A percentile compares a stretch with the other conserved stretches of the same genome.
phyloP scores from a whole-genome alignment of 2,113 vertebrate genomes.

The Mustelus asterias region DNA sequence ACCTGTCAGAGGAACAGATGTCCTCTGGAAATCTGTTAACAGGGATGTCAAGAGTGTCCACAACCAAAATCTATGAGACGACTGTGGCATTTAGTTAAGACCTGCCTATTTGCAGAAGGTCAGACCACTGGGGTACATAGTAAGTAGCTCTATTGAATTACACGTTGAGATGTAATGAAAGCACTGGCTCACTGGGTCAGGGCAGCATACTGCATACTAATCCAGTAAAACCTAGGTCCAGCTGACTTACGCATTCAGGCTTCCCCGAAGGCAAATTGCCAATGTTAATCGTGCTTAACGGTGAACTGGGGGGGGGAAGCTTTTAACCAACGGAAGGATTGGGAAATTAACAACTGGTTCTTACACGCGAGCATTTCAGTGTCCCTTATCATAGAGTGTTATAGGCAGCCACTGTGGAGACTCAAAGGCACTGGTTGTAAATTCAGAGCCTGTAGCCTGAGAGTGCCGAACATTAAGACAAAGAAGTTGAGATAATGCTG shows the following conservation, averaged over 20 bases:
- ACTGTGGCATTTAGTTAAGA: conserved; percentile 1
- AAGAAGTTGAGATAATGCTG: not conserved
- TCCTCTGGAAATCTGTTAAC: conserved; percentile 37
- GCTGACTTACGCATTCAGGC: conserved; percentile 9
- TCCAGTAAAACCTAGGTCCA: not conserved
- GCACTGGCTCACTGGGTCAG: not conserved
- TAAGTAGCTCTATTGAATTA: not conserved
- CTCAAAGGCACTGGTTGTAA: not conserved
- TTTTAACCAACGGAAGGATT: not conserved
- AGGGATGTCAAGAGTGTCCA: not conserved
- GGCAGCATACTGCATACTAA: not conserved
- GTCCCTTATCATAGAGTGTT: not conserved
- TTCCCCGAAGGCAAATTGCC: not conserved
- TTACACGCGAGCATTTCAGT: not conserved
- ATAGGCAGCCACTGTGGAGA: not conserved
- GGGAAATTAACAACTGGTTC: not conserved
- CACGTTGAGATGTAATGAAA: not conserved
- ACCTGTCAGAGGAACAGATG: conserved; percentile 46
- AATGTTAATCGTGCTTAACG: not conserved
- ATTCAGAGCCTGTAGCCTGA: not conserved
- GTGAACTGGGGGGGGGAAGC: not conserved
- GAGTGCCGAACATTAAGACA: not conserved
- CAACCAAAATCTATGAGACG: not conserved
- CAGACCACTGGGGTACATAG: not conserved
- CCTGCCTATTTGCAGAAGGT: not conserved